These are phyloP conservation scores for Heliconius hermathena DNA, from an alignment of 1,140 invertebrate genomes.

Conservation along the genomic window DNA sequence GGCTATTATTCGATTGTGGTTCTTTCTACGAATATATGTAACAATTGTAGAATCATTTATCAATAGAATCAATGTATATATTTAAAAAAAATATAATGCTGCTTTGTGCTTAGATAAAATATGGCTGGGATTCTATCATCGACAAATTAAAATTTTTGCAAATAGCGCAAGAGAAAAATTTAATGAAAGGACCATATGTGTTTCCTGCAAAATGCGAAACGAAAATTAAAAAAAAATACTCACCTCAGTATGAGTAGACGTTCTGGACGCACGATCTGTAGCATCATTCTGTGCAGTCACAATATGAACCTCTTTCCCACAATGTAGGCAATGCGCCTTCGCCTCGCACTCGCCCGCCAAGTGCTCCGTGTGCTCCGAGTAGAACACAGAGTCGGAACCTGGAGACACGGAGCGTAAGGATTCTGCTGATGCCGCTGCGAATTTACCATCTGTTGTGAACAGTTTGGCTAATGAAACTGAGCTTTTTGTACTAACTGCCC, in stretches of 20 bases:
- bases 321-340: conserved; percentile 88
- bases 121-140: too few relatives aligned
- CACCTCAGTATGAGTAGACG: conserved; percentile 76
- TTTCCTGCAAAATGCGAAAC: neutral
- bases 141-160: neutral
- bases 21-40: too few relatives aligned
- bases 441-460: conserved; percentile 67
- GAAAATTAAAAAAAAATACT: conserved; percentile 39
- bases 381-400: conserved; percentile 94
- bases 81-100: too few relatives aligned
- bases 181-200: neutral
- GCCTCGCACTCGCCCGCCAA: conserved; percentile 65
- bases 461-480: neutral
- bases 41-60: too few relatives aligned
- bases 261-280: conserved; percentile 70
- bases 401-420: conserved; percentile 92
- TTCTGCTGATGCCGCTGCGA: conserved; percentile 91
- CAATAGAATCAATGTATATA: too few relatives aligned
- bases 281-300: conserved; percentile 77
- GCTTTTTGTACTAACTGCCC: neutral
- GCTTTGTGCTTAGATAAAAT: too few relatives aligned
- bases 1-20: too few relatives aligned
- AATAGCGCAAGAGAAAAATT: neutral
- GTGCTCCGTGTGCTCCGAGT: conserved; percentile 88
- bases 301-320: conserved; percentile 88